These are phyloP conservation scores for Heteropelma amictum DNA, from an alignment of 2,888 invertebrate genomes.

Conservation along the genomic window DNA sequence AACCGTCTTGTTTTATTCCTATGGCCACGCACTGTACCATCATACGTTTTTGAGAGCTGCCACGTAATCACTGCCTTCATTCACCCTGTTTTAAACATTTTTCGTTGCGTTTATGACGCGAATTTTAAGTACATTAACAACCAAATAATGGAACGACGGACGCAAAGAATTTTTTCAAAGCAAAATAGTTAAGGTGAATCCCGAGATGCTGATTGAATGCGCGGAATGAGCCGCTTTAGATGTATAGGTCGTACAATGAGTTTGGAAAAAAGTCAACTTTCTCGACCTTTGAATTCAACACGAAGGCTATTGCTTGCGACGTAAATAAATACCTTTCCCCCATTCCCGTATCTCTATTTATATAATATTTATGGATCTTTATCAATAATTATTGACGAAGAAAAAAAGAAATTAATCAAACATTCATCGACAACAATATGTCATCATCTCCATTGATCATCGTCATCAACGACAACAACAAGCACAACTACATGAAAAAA, in stretches of 20 bases:
- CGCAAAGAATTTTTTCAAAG: constrained; percentile 19
- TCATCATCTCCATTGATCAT: constrained; percentile 60
- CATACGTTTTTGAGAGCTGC: constrained; percentile 1
- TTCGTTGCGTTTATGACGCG: background rate
- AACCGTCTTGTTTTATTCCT: no score
- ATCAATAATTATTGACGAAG: constrained; percentile 28
- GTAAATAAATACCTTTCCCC: constrained; percentile 48
- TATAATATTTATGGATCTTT: constrained; percentile 22
- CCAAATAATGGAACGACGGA: constrained; percentile 14
- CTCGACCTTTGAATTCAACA: constrained; percentile 76
- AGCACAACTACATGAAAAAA: constrained; percentile 43
- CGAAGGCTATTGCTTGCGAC: constrained; percentile 66
- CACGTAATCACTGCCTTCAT: background rate
- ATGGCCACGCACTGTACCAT: background rate
- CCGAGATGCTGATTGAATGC: constrained; percentile 73
- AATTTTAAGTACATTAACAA: background rate
- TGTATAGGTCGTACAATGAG: constrained; percentile 79
- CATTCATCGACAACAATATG: constrained; percentile 50
- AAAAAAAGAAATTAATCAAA: constrained; percentile 9
- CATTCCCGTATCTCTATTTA: constrained; percentile 47
- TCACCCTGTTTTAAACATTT: background rate
- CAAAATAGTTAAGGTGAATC: constrained; percentile 56
- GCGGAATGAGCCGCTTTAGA: constrained; percentile 78
- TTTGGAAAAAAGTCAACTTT: constrained; percentile 72
- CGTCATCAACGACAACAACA: constrained; percentile 61